Base-by-base conservation (phyloP, 2,888 invertebrate species). In the Lucinisca nassula region DNA sequence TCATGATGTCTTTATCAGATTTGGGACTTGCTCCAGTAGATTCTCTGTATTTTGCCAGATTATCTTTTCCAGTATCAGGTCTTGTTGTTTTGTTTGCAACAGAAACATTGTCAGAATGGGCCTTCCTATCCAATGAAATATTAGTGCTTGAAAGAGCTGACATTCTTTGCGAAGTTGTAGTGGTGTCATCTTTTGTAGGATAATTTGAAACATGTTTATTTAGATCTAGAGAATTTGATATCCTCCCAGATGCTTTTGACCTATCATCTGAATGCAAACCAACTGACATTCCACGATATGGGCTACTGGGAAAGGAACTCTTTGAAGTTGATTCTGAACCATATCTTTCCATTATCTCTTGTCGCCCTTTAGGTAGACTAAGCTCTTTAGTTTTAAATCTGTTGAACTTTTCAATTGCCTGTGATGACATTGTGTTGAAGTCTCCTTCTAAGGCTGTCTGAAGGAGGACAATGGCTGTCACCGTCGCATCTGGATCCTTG, bases 401-500 rank as follows among this genome's bases (percentile, higher is more conserved):
- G 21, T 32, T 24, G 35, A 74, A 55, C 21, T 61, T 27, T 21
- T 78, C 73, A 17, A 81, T 3, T 45, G 89, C 89, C 30, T 81
- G 73, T 30, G 30, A 79, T n/a, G 85, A 82, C 21, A 88, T 72
- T 0, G 58, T 40, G 0, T 38, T 58, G 27, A 82, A 45, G 12
- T 78, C 84, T 38, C 55, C 49, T 1, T 86, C 86, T 17, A 86
- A 49, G n/a, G 86, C 40, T 21, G 87, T 87, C 37, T 88, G 76
- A 21, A 90, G 38, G 0, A 90, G 73, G 17, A 90, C 88, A 38
- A 90, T 90, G 6, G 86, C 58, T 0, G 87, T 85, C 14, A 90
- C 85, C 6, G 89, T 85, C 30, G 84, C 82, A 40, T 92, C 88
- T 24, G 84, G 70, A 81, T 91, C 91, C 67, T 85, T 91, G 85